These are phyloP conservation scores for Macaria liturata DNA, from an alignment of 2,888 invertebrate species.

Conservation along the genomic window DNA sequence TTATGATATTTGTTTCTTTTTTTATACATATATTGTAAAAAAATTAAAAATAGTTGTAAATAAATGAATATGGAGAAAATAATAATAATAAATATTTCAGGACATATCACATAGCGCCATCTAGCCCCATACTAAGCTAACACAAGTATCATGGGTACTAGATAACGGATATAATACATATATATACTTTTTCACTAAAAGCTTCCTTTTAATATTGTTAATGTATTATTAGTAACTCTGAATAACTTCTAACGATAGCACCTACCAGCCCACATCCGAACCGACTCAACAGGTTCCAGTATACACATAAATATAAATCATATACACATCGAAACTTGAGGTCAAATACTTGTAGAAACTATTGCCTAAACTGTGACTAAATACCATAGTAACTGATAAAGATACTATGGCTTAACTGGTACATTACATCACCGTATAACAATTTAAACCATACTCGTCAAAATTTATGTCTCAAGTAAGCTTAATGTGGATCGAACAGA, in stretches of 20 bases:
- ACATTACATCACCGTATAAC: slow-evolving; percentile 56
- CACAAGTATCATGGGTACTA: no score
- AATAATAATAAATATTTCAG: no score
- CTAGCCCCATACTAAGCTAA: no score
- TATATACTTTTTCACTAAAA: no score
- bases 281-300: slow-evolving; percentile 54
- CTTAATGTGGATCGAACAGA: background rate
- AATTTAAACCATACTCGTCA: slow-evolving; percentile 43
- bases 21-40: no score
- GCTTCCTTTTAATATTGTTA: no score
- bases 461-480: slow-evolving; percentile 13
- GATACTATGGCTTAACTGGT: slow-evolving; percentile 45
- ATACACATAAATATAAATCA: background rate
- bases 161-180: no score
- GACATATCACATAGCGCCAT: no score
- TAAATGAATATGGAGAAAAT: no score
- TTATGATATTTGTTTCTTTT: no score
- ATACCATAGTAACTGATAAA: background rate
- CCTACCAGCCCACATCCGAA: slow-evolving; percentile 41
- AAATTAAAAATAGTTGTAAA: no score
- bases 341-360: slow-evolving; percentile 36
- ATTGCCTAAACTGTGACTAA: background rate
- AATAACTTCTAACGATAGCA: slow-evolving; percentile 8
- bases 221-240: no score
- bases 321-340: slow-evolving; percentile 45